Conservation (phyloP, 2,888 invertebrate genomes). For the Muscina levida region DNA sequence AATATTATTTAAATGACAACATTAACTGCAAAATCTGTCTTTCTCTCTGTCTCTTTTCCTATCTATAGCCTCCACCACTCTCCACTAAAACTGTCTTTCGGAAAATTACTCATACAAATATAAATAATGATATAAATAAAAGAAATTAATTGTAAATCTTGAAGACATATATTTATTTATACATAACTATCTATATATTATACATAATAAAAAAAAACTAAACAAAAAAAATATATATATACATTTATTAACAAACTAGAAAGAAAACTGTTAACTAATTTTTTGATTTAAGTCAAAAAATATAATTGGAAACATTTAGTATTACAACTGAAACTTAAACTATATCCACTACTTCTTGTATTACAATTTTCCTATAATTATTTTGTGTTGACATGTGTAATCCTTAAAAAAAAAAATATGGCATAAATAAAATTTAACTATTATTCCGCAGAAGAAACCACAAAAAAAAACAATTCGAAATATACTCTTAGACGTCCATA, state of each 20-base stretch:
- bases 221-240: conserved; percentile 41
- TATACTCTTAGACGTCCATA: conserved; percentile 61
- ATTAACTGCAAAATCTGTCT: conserved; percentile 10
- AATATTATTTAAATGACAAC: conserved; percentile 20
- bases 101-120: not conserved
- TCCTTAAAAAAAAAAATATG: not conserved
- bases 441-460: not conserved
- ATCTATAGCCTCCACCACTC: too few species aligned
- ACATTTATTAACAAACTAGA: conserved; percentile 41
- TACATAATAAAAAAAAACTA: conserved; percentile 8
- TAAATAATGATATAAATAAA: not conserved
- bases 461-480: conserved; percentile 8
- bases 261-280: conserved; percentile 62
- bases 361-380: too few species aligned
- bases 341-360: conserved; percentile 25
- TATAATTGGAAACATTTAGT: conserved; percentile 39
- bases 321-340: conserved; percentile 22
- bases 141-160: conserved; percentile 31
- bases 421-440: too few species aligned
- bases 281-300: conserved; percentile 35
- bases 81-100: not conserved
- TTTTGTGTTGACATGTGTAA: too few species aligned
- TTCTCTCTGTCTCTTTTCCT: too few species aligned
- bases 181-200: conserved; percentile 29
- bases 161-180: conserved; percentile 29